Evolutionary conservation across 1,140 invertebrate genomes (phyloP).

Genomic region (Pollicipes pollicipes): DNA sequence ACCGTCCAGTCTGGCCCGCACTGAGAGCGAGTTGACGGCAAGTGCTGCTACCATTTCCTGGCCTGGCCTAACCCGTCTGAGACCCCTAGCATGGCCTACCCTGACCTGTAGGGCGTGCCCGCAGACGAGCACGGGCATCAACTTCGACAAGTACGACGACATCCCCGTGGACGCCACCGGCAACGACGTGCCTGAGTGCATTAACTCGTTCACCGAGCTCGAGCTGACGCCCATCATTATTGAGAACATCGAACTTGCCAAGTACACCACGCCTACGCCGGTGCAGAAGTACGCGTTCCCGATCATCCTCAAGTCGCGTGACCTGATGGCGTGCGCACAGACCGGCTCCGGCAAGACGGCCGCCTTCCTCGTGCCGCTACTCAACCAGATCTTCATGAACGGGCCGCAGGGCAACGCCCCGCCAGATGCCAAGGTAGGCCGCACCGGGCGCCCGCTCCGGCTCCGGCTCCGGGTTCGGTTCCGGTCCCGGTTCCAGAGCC

Average conservation of each 20-base stretch:
- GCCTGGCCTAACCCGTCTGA: no score
- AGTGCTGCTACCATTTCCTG: no score
- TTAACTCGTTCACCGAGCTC: conserved; percentile 53
- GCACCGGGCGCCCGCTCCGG: no score
- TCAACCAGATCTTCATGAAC: conserved; percentile 70
- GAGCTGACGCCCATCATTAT: conserved; percentile 89
- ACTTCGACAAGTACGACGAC: conserved; percentile 99
- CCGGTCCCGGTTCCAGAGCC: no score
- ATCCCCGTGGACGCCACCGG: conserved; percentile 98
- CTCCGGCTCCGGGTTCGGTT: no score
- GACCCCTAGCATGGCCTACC: no score
- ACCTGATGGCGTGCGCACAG: conserved; percentile 91
- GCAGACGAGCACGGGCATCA: conserved; percentile 76
- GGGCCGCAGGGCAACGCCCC: neutral
- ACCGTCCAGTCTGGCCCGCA: no score
- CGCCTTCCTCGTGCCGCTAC: conserved; percentile 84
- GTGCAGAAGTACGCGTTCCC: conserved; percentile 90
- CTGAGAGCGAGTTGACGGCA: no score
- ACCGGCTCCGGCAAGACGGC: conserved; percentile 87
- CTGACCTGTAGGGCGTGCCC: no score
- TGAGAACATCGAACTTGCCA: conserved; percentile 68
- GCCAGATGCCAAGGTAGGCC: no score
- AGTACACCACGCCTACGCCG: conserved; percentile 75
- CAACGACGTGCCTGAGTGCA: conserved; percentile 69
- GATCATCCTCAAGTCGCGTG: conserved; percentile 65